Base-by-base conservation (phyloP, 2,888 invertebrate genomes). In the Parnassius orleans region DNA sequence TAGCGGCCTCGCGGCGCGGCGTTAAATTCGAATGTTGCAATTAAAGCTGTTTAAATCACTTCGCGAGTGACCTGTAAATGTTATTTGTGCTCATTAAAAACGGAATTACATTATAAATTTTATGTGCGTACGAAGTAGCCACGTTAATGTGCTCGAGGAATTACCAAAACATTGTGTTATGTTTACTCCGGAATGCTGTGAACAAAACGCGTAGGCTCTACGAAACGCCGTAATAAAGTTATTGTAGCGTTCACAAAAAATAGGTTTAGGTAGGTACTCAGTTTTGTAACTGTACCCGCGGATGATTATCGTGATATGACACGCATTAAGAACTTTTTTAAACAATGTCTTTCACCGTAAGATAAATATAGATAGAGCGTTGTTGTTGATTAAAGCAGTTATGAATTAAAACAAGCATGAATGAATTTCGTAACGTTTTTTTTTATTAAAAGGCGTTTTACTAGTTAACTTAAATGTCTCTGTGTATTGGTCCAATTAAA, bases 61-160 rank as follows among this genome's bases (percentile, higher is more conserved):
- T 84, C 80, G 78, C 81, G 79, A 87, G 83, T 81, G 80, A 86
- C 81, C 83, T 86, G 87, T 80, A 85, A 87, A 88, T 82, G 86
- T 86, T 86, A 84, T 83, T 86, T 79, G 79, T 76, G 80, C 80
- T 81, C 84, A 84, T 88, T 87, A 88, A 87, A 58, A 86, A 80
- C 76, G 65, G 75, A 86, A 88, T 87, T 81, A 81, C 81, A 80
- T 82, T 83, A 81, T 87, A 85, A 87, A 86, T 77, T 86, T 86
- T 83, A 86, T 81, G 77, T 77, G 78, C 78, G 75, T 78, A 78
- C 74, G 74, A 75, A 78, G 80, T 77, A 78, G 80, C 80, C 75
- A 75, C 75, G 78, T 81, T 81, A 82, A 82, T 76, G 48, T 48
- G 72, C 71, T 73, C 71, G 75, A 73, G 76, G 75, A 81, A 76